These are phyloP conservation scores for Geococcyx californianus DNA, from an alignment of 2,113 vertebrate species.

Conservation along the genomic window DNA sequence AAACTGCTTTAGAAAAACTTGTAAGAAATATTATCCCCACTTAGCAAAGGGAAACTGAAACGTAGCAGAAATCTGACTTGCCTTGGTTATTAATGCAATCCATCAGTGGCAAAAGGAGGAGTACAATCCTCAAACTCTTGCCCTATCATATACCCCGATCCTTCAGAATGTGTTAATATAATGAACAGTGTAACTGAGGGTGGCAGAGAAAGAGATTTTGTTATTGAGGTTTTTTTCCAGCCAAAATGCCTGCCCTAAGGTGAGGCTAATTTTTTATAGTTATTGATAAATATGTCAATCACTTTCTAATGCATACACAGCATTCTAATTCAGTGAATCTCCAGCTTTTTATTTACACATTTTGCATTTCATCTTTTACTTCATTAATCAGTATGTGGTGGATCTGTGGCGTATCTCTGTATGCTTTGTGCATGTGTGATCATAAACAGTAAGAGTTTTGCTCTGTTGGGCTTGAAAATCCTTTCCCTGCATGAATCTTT, in stretches of 20 bases:
- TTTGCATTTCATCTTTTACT: background rate
- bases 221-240: background rate
- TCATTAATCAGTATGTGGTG: background rate
- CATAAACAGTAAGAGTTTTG: rapidly evolving
- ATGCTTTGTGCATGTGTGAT: background rate
- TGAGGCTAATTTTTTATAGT: background rate
- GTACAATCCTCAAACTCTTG: constrained; percentile 1
- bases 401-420: rapidly evolving
- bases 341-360: background rate
- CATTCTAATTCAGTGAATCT: background rate
- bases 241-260: background rate
- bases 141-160: background rate
- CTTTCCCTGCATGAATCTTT: background rate
- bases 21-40: constrained; percentile 49
- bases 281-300: background rate
- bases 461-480: background rate
- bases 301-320: background rate
- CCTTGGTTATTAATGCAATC: background rate
- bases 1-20: constrained; percentile 17
- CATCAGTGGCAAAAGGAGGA: background rate
- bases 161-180: background rate
- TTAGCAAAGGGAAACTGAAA: constrained; percentile 45
- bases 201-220: background rate
- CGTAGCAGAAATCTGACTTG: background rate
- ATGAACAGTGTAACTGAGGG: background rate